A percentile compares a stretch with the other conserved stretches of the same genome.
Conservation (phyloP, 2,113 vertebrate species). For the Pristiophorus japonicus region DNA sequence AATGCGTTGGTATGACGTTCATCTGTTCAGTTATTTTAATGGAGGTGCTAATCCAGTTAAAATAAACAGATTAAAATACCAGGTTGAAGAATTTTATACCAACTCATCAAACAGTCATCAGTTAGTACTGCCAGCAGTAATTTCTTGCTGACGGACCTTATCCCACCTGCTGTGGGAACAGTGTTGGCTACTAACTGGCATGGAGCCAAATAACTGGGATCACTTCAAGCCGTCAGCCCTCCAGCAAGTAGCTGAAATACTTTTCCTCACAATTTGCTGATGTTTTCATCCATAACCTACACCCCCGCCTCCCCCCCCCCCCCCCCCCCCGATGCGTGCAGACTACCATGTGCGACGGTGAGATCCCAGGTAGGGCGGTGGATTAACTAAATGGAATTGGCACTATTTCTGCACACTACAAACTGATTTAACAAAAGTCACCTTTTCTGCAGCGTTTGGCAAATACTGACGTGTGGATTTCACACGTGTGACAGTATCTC, state of each 20-base stretch:
- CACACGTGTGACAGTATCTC: background rate
- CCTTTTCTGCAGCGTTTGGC: background rate
- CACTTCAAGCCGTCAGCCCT: background rate
- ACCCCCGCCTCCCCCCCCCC: background rate
- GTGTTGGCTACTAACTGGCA: background rate
- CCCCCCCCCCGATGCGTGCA: background rate
- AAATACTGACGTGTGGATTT: background rate
- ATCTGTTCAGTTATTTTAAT: slow-evolving; percentile 8
- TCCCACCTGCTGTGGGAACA: background rate
- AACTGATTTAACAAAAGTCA: background rate
- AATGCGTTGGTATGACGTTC: background rate
- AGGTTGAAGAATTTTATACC: background rate
- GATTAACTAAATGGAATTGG: background rate
- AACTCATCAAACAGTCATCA: background rate
- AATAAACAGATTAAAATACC: background rate
- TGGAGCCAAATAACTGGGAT: slow-evolving; percentile 9
- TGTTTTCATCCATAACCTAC: background rate
- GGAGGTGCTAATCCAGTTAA: background rate
- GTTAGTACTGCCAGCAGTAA: background rate
- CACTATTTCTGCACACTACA: background rate
- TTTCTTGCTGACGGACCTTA: background rate
- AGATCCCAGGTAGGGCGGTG: background rate
- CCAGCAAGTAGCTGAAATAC: background rate
- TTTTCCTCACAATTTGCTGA: background rate
- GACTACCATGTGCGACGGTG: background rate